Percentiles rank a stretch among this genome's conserved stretches.
Evolutionary conservation across 2,113 vertebrate genomes (phyloP).

Genomic region (Colistium nudipinnis): DNA sequence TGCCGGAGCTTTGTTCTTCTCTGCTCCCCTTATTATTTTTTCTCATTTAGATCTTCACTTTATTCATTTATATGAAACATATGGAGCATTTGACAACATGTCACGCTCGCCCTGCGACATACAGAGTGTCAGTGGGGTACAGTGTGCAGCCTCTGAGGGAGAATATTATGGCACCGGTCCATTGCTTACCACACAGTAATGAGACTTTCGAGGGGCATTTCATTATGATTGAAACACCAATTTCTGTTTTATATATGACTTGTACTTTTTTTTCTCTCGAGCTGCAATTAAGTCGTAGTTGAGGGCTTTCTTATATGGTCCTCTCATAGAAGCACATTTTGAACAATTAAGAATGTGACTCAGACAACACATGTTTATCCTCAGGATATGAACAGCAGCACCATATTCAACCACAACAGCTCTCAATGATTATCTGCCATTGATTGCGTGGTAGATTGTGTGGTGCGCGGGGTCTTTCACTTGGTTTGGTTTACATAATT

Average conservation of each 20-base stretch:
- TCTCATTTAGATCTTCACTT: slow-evolving; percentile 8
- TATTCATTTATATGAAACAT: slow-evolving; percentile 16
- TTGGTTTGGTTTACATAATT: slow-evolving; percentile 77
- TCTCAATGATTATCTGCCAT: slow-evolving; percentile 46
- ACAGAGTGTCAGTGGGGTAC: slow-evolving; percentile 15
- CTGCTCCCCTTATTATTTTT: neutral
- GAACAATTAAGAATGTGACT: neutral
- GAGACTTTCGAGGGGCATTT: slow-evolving; percentile 34
- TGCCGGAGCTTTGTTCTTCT: neutral
- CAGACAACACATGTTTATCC: neutral
- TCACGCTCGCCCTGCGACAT: neutral
- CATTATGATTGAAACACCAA: slow-evolving; percentile 33
- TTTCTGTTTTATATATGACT: neutral
- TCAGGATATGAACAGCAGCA: neutral
- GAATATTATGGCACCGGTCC: slow-evolving; percentile 12
- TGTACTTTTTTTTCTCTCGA: slow-evolving; percentile 25
- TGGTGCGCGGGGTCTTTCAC: slow-evolving; percentile 44
- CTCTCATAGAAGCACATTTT: neutral
- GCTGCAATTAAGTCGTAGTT: neutral
- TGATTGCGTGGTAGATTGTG: slow-evolving; percentile 60
- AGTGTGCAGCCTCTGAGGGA: slow-evolving; percentile 12
- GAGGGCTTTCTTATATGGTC: neutral
- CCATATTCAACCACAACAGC: neutral
- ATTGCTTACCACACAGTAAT: slow-evolving; percentile 26
- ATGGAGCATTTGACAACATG: slow-evolving; percentile 8